Percentiles rank a stretch among this genome's conserved stretches.
Conservation (phyloP, 2,113 vertebrate species). For the Alectura lathami region DNA sequence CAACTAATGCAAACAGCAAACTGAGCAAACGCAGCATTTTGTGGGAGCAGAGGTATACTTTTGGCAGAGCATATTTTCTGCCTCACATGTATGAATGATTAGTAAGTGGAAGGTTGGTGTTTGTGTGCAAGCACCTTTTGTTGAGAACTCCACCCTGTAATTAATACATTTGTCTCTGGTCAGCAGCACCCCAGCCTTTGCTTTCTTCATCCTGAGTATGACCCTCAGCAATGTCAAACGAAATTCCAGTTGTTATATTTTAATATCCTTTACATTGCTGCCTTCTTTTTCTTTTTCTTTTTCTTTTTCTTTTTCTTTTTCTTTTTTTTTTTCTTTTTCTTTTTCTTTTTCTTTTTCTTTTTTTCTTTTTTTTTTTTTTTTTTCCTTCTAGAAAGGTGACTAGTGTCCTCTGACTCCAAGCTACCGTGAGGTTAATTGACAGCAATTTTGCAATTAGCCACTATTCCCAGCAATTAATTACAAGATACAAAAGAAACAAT, state of each 20-base stretch:
- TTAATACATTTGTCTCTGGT: too few relatives aligned
- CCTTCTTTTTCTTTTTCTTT: neutral
- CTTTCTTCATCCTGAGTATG: fast-evolving
- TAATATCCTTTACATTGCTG: neutral
- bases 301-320: neutral
- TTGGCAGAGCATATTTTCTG: neutral
- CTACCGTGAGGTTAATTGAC: neutral
- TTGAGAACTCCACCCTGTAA: neutral
- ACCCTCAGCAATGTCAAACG: neutral
- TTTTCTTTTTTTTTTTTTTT: neutral
- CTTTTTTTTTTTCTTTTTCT: neutral
- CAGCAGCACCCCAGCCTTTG: neutral
- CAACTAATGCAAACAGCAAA: neutral
- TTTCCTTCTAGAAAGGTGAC: neutral
- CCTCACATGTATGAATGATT: fast-evolving
- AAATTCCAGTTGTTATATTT: neutral
- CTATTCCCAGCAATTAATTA: neutral
- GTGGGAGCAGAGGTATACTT: fast-evolving
- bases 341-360: neutral
- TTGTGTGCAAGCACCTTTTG: neutral
- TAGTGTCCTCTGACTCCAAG: neutral
- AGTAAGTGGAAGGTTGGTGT: neutral
- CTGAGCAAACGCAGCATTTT: fast-evolving
- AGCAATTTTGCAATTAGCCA: neutral
- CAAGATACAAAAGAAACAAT: neutral